Evolutionary conservation across 35 echinoderm and acorn worm species (phyloP), one percentile per base, ranked within the genome.

Genomic region (Ophiothrix spiculata): DNA sequence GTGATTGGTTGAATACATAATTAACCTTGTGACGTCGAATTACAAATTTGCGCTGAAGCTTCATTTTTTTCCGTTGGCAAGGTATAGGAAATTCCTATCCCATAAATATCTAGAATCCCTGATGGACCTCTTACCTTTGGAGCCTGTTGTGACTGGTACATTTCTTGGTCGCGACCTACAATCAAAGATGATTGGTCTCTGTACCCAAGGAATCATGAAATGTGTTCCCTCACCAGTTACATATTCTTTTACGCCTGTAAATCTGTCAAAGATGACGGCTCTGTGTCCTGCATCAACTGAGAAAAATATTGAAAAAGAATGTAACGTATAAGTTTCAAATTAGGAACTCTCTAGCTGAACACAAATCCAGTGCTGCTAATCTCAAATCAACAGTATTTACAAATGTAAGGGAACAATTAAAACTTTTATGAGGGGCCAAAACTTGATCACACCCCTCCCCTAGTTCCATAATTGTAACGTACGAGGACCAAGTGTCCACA

Each of bases 221-320:
- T 97, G 95, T 81, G 95, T 97, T 60, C 95, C 95, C 46, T 97
- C 95, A 31, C 95, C 91, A 4, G 80, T 40, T 41, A 97, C 88
- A 25, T 91, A 87, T 2, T 87, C 56, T 82, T 93, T 93, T n/a
- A 97, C 95, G 35, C 95, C 95, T 37, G 91, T 56, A 80, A 97
- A 88, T 75, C 95, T 91, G 86, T 97, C 95, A 82, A 97, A 97
- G 64, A 97, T 97, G 32, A 97, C 91, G 28, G 91, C 95, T 36
- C 95, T 86, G 86, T 97, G 95, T 39, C 91, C 95, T 75, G 91
- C 83, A 41, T 97, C 91, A 84, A 97, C 95, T 97, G 88, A 29
- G 40, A 75, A 41, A 64, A 23, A 69, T 49, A 60, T 25, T 33
- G 19, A 81, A 64, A n/a, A 13, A 74, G 0, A 56, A 76, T n/a